Conservation (phyloP, 2,888 invertebrate genomes). For the Drosophila conformis region DNA sequence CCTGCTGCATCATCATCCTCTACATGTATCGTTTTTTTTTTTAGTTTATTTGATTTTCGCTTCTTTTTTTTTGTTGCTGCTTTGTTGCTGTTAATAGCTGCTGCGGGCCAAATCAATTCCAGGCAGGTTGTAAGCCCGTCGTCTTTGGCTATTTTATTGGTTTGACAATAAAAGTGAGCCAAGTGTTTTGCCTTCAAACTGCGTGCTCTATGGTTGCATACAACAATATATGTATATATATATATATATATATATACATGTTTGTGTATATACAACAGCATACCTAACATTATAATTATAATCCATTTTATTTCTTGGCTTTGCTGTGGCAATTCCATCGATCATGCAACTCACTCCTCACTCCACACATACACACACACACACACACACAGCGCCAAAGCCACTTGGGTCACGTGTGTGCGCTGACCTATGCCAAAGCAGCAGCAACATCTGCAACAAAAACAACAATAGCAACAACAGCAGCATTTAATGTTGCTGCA, state of each 20-base stretch:
- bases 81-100: conserved; percentile 71
- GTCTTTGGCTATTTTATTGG: conserved; percentile 73
- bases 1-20: conserved; percentile 24
- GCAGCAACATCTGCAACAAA: conserved; percentile 34
- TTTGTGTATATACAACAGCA: conserved; percentile 23
- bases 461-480: conserved; percentile 16
- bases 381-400: conserved; percentile 7
- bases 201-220: conserved; percentile 3
- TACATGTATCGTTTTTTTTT: conserved; percentile 23
- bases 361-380: conserved; percentile 7
- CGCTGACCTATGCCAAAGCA: conserved; percentile 75
- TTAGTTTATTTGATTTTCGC: conserved; percentile 4
- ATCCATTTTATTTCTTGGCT: conserved; percentile 74
- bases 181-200: conserved; percentile 33
- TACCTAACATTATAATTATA: conserved; percentile 72
- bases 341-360: conserved; percentile 54
- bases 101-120: conserved; percentile 79
- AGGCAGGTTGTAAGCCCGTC: conserved; percentile 61
- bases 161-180: conserved; percentile 79
- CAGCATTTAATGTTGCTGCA: conserved; percentile 52
- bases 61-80: conserved; percentile 42
- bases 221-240: neutral
- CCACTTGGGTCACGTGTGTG: conserved; percentile 77
- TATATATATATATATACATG: too few relatives aligned
- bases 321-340: conserved; percentile 70